phyloP scores from a whole-genome alignment of 92 coral and sea anemone genomes.

The Phenganax subtilis region DNA sequence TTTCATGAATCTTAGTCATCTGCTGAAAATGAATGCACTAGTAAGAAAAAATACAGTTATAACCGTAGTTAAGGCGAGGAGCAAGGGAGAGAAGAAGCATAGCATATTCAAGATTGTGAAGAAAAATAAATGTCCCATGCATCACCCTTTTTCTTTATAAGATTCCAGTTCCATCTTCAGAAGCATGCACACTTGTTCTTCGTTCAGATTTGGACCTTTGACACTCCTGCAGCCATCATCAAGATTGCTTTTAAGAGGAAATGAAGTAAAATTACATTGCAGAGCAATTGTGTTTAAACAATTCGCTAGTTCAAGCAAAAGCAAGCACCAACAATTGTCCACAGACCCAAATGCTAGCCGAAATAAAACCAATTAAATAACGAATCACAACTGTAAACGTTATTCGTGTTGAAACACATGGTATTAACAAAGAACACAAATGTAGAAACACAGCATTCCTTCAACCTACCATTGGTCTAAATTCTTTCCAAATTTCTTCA shows the following conservation, averaged over 20 bases:
- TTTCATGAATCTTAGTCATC: too few relatives aligned
- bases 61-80: too few relatives aligned
- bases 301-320: too few relatives aligned
- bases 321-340: too few relatives aligned
- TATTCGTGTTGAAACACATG: background rate
- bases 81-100: too few relatives aligned
- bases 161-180: constrained; percentile 32
- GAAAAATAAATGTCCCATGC: background rate
- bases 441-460: constrained; percentile 3
- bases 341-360: too few relatives aligned
- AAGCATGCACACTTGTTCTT: constrained; percentile 13
- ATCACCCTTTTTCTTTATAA: constrained; percentile 17
- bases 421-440: background rate
- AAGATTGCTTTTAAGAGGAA: constrained; percentile 13
- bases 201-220: background rate
- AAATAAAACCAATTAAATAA: too few relatives aligned
- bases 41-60: too few relatives aligned
- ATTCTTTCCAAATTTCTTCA: background rate
- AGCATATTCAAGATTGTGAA: background rate
- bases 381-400: too few relatives aligned
- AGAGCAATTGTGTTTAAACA: background rate
- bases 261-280: background rate
- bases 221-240: constrained; percentile 23
- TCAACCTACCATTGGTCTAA: background rate
- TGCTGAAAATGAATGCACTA: too few relatives aligned